Evolutionary conservation across 2,113 vertebrate genomes (phyloP).

Genomic region (Mobula hypostoma): DNA sequence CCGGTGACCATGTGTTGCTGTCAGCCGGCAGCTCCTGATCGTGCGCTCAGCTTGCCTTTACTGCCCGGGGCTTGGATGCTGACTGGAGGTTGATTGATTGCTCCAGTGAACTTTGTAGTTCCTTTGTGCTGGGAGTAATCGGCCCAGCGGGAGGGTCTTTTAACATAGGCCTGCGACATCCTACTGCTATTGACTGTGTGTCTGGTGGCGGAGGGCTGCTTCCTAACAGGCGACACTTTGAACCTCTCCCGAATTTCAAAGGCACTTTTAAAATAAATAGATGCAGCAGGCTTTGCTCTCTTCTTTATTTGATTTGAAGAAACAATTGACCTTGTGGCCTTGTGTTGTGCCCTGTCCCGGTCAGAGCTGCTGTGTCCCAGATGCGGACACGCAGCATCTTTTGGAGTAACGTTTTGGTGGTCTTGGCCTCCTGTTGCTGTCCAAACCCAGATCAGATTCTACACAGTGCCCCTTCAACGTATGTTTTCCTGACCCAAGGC

Average conservation of each 20-base stretch:
- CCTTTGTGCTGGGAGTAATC: constrained; percentile 45
- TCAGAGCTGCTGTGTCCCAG: not conserved
- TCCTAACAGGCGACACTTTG: not conserved
- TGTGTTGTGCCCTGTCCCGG: not conserved
- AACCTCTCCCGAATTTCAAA: constrained; percentile 31
- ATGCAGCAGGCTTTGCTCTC: not conserved
- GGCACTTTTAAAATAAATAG: constrained; percentile 16
- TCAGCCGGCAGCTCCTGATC: not conserved
- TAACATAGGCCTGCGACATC: constrained; percentile 38
- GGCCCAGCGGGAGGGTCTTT: constrained; percentile 47
- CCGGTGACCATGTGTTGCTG: not conserved
- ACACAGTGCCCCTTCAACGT: not conserved
- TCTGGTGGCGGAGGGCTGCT: constrained; percentile 41
- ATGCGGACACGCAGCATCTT: not conserved
- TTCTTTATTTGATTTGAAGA: not conserved
- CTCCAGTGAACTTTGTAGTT: constrained; percentile 42
- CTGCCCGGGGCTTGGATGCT: not conserved
- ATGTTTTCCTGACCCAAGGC: too few relatives aligned
- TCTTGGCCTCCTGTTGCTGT: not conserved
- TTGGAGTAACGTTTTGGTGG: not conserved
- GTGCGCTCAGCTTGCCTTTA: not conserved
- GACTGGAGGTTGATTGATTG: constrained; percentile 39
- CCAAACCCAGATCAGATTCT: not conserved
- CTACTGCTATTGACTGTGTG: constrained; percentile 43
- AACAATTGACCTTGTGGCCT: not conserved